phyloP scores from a whole-genome alignment of 2,113 vertebrate species.

The Hassar affinis region DNA sequence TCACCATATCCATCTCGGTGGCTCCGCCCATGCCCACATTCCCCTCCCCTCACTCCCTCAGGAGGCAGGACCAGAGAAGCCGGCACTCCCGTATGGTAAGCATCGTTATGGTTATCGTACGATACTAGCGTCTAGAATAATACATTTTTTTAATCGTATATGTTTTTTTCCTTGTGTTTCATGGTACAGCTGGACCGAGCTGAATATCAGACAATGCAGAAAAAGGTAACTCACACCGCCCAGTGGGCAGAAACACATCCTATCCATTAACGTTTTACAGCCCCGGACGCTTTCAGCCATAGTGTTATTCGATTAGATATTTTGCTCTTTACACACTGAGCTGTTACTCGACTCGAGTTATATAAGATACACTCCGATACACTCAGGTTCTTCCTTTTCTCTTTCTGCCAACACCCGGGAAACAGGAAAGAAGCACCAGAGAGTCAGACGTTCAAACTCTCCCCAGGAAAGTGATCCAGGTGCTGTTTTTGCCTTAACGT shows the following conservation, averaged over 20 bases:
- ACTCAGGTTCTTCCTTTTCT: not conserved
- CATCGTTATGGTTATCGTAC: not conserved
- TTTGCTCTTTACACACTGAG: not conserved
- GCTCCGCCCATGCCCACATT: conserved; percentile 88
- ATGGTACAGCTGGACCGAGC: conserved; percentile 70
- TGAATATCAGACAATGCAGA: conserved; percentile 66
- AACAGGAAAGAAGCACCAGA: conserved; percentile 67
- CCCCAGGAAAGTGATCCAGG: conserved; percentile 67
- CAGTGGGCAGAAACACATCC: not conserved
- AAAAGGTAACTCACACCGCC: conserved; percentile 63
- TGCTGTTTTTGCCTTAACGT: not conserved
- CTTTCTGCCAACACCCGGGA: conserved; percentile 22
- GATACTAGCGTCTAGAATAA: not conserved
- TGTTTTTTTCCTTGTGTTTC: conserved; percentile 47
- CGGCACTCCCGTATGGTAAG: conserved; percentile 83
- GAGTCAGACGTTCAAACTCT: conserved; percentile 72
- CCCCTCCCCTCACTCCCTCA: conserved; percentile 81
- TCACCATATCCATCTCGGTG: conserved; percentile 79
- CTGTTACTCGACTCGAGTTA: too few species aligned
- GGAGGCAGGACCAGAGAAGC: conserved; percentile 81
- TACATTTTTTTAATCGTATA: not conserved
- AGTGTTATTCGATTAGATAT: not conserved
- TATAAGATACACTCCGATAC: not conserved
- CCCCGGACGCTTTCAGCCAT: conserved; percentile 11
- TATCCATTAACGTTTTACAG: not conserved